Evolutionary conservation across 2,888 invertebrate genomes (phyloP).

Genomic region (Litoditis marina): DNA sequence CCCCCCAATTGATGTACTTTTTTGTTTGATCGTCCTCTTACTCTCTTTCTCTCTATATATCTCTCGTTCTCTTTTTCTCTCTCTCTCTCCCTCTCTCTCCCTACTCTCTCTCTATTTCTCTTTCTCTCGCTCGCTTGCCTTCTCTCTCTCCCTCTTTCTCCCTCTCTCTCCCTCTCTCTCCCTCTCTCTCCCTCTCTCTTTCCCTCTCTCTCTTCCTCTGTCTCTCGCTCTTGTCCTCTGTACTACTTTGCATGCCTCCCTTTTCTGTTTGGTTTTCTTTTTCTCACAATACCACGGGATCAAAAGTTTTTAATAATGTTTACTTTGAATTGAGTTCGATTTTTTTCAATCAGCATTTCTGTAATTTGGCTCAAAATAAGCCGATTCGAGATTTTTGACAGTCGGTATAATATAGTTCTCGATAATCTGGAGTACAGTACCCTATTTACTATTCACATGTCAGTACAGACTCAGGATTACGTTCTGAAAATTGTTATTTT

Average conservation of each 20-base stretch:
- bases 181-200: neutral
- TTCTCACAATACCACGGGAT: neutral
- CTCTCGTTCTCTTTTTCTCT: neutral
- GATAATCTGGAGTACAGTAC: too few species aligned
- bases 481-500: too few species aligned
- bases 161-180: neutral
- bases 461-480: too few species aligned
- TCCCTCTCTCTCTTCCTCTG: neutral
- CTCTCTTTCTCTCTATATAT: neutral
- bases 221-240: neutral
- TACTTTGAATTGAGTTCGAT: neutral
- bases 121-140: neutral
- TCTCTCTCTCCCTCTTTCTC: neutral
- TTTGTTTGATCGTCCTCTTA: too few species aligned
- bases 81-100: neutral
- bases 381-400: too few species aligned
- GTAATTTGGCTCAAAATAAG: too few species aligned
- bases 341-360: too few species aligned
- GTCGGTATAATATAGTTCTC: too few species aligned
- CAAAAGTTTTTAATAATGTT: neutral
- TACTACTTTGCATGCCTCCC: neutral
- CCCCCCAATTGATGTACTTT: too few species aligned
- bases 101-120: neutral
- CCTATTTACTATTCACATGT: too few species aligned
- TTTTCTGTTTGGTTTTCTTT: neutral